These are phyloP conservation scores for Clanis bilineata DNA, from an alignment of 2,888 invertebrate species.

Conservation along the genomic window DNA sequence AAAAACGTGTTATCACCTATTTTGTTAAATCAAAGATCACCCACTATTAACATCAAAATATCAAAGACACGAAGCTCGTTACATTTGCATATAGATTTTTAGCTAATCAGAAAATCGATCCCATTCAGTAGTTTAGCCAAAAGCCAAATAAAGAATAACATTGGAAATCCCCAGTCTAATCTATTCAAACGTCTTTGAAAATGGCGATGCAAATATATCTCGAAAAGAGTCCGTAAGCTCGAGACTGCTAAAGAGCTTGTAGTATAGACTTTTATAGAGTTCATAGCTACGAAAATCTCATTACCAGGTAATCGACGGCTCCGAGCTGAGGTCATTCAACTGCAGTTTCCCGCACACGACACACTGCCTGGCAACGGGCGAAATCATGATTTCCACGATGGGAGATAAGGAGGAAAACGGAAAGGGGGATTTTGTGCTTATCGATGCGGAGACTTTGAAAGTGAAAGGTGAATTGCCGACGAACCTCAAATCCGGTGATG, in stretches of 20 bases:
- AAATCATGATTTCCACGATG: conserved; percentile 97
- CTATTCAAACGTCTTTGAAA: conserved; percentile 8
- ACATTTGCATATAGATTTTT: neutral
- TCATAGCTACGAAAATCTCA: conserved; percentile 60
- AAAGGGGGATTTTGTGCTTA: conserved; percentile 92
- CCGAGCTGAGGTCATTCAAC: conserved; percentile 88
- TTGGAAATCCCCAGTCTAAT: conserved; percentile 2
- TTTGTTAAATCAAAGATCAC: too few species aligned
- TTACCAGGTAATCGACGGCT: conserved; percentile 89
- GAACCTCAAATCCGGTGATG: conserved; percentile 29
- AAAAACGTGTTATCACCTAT: too few species aligned
- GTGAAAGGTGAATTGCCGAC: conserved; percentile 82
- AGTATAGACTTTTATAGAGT: conserved; percentile 43
- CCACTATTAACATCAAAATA: neutral
- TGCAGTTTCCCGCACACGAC: conserved; percentile 95
- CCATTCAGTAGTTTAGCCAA: neutral
- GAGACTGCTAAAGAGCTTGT: conserved; percentile 38
- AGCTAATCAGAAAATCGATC: conserved; percentile 10
- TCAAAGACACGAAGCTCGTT: neutral
- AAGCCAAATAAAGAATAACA: conserved; percentile 6
- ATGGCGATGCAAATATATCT: neutral
- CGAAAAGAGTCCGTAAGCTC: conserved; percentile 33
- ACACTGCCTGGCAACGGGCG: conserved; percentile 95
- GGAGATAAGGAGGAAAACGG: conserved; percentile 93
- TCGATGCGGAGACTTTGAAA: conserved; percentile 91